Conservation (phyloP, 2,113 vertebrate species). For the Boleophthalmus pectinirostris region DNA sequence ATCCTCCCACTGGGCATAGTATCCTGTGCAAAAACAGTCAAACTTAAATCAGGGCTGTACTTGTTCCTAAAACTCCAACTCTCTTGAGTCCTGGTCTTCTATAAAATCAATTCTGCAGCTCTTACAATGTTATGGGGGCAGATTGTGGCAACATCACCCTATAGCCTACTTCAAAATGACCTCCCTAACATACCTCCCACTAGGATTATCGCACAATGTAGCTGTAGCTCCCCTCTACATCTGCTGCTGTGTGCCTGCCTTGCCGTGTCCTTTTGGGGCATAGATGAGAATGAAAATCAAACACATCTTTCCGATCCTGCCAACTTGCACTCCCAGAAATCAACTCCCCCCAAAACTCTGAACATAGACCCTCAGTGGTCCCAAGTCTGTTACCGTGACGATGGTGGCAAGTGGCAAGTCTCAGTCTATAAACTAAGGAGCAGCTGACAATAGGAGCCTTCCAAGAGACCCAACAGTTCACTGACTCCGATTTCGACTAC, state of each 20-base stretch:
- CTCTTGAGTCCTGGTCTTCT: slow-evolving; percentile 20
- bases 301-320: slow-evolving; percentile 41
- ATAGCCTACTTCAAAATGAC: slow-evolving; percentile 33
- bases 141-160: slow-evolving; percentile 20
- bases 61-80: slow-evolving; percentile 33
- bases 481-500: slow-evolving; percentile 49
- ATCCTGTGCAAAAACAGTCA: slow-evolving; percentile 32
- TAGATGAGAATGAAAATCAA: slow-evolving; percentile 37
- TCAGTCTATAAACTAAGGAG: slow-evolving; percentile 35
- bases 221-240: slow-evolving; percentile 32
- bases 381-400: slow-evolving; percentile 52
- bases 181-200: slow-evolving; percentile 14
- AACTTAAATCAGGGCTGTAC: slow-evolving; percentile 37
- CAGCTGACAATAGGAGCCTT: slow-evolving; percentile 40
- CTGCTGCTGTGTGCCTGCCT: slow-evolving; percentile 36
- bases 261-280: slow-evolving; percentile 31
- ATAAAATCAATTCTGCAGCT: slow-evolving; percentile 36
- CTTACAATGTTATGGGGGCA: slow-evolving; percentile 18
- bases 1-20: slow-evolving; percentile 18
- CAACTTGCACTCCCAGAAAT: slow-evolving; percentile 39
- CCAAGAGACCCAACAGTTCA: slow-evolving; percentile 50
- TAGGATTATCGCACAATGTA: slow-evolving; percentile 22
- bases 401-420: slow-evolving; percentile 37
- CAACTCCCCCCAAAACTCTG: slow-evolving; percentile 38
- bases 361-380: slow-evolving; percentile 19